A percentile compares a stretch with the other conserved stretches of the same genome.
Conservation (phyloP, 1,140 invertebrate genomes). For the Macrostomum lignano region DNA sequence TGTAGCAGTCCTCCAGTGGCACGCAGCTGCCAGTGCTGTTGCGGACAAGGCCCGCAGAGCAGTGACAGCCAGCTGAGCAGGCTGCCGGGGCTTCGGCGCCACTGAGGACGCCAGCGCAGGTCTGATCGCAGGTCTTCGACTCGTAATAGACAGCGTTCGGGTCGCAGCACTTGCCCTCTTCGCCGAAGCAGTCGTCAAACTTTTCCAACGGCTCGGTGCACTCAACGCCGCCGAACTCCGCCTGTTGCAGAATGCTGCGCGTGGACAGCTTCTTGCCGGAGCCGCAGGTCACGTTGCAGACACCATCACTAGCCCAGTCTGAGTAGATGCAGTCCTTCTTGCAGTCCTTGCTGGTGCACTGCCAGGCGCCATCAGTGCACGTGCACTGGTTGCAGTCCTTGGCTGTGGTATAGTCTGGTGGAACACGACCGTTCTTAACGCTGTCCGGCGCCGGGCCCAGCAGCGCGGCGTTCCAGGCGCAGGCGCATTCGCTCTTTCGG, state of each 20-base stretch:
- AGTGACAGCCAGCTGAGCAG: background rate
- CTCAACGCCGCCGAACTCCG: background rate
- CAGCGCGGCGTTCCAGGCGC: background rate
- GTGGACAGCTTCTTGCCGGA: background rate
- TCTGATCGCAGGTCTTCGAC: conserved; percentile 2
- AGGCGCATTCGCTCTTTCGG: background rate
- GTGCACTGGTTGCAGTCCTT: background rate
- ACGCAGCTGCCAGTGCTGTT: background rate
- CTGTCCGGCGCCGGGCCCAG: background rate
- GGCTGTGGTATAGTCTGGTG: background rate
- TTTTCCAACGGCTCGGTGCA: background rate
- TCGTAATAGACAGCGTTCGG: background rate
- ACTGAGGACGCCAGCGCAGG: conserved; percentile 1
- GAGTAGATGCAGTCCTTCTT: background rate
- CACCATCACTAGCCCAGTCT: background rate
- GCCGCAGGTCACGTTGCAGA: conserved; percentile 1
- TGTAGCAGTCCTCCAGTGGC: background rate
- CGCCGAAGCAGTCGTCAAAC: background rate
- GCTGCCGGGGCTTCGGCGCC: background rate
- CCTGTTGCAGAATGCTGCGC: background rate
- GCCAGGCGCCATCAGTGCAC: background rate
- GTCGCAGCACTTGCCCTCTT: background rate
- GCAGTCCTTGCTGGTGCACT: background rate
- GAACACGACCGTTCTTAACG: background rate
- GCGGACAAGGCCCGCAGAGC: background rate